Conservation (phyloP, 2,888 invertebrate species). For the Leptogaster cylindrica region DNA sequence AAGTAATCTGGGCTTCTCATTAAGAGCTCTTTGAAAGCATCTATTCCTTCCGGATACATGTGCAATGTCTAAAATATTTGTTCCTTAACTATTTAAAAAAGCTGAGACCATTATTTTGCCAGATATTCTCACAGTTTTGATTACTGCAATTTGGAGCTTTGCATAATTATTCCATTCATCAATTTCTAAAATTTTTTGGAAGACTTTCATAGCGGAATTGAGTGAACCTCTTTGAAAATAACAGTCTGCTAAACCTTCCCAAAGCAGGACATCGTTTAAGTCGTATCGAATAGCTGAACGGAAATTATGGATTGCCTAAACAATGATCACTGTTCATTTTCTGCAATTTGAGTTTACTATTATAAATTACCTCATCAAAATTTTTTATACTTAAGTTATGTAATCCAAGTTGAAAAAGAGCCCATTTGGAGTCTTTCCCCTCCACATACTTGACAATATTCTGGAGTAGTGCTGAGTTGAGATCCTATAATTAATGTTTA, state of each 20-base stretch:
- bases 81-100: not conserved
- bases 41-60: conserved; percentile 74
- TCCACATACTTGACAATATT: conserved; percentile 63
- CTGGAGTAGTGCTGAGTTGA: conserved; percentile 68
- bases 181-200: conserved; percentile 76
- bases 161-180: conserved; percentile 72
- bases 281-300: conserved; percentile 74
- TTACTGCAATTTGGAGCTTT: conserved; percentile 76
- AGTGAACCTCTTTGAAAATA: conserved; percentile 89
- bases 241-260: conserved; percentile 91
- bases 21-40: conserved; percentile 70
- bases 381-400: conserved; percentile 77
- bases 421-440: conserved; percentile 70
- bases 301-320: conserved; percentile 74
- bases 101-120: too few species aligned
- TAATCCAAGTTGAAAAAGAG: conserved; percentile 83
- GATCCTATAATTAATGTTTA: conserved; percentile 13
- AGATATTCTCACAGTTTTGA: conserved; percentile 65
- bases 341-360: not conserved
- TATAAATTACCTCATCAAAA: conserved; percentile 64
- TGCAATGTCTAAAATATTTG: conserved; percentile 52
- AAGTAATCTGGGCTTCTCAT: conserved; percentile 67
- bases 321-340: not conserved
- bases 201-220: conserved; percentile 86
- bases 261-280: conserved; percentile 74